Conservation (phyloP, 2,113 vertebrate species). For the Meriones unguiculatus region DNA sequence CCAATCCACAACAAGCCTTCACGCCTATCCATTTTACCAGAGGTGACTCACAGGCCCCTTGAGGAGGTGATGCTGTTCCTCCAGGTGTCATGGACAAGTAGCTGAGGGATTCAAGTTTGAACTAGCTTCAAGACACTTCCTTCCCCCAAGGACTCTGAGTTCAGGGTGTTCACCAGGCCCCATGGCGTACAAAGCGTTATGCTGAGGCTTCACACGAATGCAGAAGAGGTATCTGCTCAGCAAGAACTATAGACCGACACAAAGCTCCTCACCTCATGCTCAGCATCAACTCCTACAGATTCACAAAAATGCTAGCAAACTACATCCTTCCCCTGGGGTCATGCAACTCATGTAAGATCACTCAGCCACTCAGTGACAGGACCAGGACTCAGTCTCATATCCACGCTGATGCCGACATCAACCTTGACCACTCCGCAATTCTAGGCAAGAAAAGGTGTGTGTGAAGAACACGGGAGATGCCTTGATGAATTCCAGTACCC, state of each 20-base stretch:
- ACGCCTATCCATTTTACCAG: neutral
- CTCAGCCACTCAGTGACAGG: no score
- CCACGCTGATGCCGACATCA: no score
- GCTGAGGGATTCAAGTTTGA: neutral
- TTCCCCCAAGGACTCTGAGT: neutral
- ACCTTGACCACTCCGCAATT: no score
- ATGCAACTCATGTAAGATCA: neutral
- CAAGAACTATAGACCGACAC: accelerated
- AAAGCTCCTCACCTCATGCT: accelerated
- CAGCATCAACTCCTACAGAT: accelerated
- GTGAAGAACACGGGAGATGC: neutral
- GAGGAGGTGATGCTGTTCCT: neutral
- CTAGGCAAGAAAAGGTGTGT: neutral
- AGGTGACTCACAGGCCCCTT: neutral
- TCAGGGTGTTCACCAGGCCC: neutral
- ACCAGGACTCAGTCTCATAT: neutral
- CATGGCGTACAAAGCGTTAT: neutral
- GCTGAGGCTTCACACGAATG: accelerated
- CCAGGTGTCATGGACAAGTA: neutral
- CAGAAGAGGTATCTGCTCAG: no score
- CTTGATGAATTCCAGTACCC: accelerated
- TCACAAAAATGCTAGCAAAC: neutral
- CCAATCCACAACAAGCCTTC: no score
- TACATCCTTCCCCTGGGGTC: neutral
- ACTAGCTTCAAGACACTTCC: neutral